phyloP scores from a whole-genome alignment of 1,140 invertebrate species.

The Conus betulinus region DNA sequence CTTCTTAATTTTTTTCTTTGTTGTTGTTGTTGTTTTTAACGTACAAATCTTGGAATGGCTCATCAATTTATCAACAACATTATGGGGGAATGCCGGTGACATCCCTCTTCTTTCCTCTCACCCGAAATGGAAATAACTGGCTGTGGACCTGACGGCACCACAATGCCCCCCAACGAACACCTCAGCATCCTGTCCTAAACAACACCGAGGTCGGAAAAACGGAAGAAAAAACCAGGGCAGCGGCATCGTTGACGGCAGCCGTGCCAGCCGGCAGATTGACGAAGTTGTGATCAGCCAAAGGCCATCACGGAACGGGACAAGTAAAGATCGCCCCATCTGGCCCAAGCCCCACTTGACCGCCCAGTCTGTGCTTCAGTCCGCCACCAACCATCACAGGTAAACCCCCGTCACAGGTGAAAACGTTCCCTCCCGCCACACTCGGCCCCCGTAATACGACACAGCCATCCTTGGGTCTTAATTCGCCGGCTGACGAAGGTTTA shows the following conservation, averaged over 20 bases:
- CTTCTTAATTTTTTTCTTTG: too few species aligned
- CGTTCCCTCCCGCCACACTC: not conserved
- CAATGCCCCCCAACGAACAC: too few species aligned
- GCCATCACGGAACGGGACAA: not conserved
- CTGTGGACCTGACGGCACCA: too few species aligned
- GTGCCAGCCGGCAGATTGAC: not conserved
- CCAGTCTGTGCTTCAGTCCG: not conserved
- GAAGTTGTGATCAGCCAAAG: not conserved
- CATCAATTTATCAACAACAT: too few species aligned
- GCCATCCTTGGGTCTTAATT: constrained; percentile 3
- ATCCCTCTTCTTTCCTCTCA: too few species aligned
- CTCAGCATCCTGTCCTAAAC: too few species aligned
- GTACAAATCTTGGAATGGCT: too few species aligned
- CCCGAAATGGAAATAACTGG: too few species aligned
- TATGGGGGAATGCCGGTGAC: too few species aligned
- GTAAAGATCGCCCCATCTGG: not conserved
- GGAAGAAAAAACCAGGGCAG: not conserved
- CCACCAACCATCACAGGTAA: constrained; percentile 8
- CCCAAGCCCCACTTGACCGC: constrained; percentile 21
- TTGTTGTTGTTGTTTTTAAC: too few species aligned
- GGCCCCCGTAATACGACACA: not conserved
- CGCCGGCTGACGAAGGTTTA: not conserved
- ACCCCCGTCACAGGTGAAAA: not conserved
- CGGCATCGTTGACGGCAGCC: not conserved
- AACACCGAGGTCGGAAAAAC: not conserved